These are phyloP conservation scores for Trematomus loennbergii DNA, from an alignment of 2,113 vertebrate genomes.

Conservation along the genomic window DNA sequence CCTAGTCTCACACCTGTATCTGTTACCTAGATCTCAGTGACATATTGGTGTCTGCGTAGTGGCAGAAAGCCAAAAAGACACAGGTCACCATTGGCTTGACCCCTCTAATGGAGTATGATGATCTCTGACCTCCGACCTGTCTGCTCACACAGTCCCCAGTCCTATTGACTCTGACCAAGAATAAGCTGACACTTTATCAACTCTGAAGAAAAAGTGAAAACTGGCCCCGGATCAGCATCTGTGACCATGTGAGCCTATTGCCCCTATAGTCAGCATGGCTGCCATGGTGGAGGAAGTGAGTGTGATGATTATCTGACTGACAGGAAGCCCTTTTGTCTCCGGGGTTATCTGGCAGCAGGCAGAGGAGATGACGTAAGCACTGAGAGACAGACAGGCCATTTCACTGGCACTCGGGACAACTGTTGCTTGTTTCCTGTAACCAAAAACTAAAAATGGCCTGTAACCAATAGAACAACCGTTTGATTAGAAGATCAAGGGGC, in stretches of 20 bases:
- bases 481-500: neutral
- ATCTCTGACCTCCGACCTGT: conserved; percentile 56
- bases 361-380: conserved; percentile 67
- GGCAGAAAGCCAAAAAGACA: conserved; percentile 26
- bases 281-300: conserved; percentile 64
- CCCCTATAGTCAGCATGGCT: conserved; percentile 42
- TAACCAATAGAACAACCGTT: neutral
- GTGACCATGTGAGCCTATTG: conserved; percentile 17
- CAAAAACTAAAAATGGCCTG: neutral
- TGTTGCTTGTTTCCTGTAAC: conserved; percentile 31
- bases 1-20: neutral
- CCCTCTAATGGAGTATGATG: conserved; percentile 64
- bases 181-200: conserved; percentile 41
- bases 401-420: conserved; percentile 6
- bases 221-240: conserved; percentile 39
- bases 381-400: conserved; percentile 38
- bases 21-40: conserved; percentile 19
- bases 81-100: conserved; percentile 60
- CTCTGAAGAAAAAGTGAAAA: conserved; percentile 40
- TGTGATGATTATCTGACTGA: conserved; percentile 69
- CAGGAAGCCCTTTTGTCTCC: conserved; percentile 77
- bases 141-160: conserved; percentile 26
- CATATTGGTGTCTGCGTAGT: conserved; percentile 25
- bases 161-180: conserved; percentile 21
- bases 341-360: conserved; percentile 70